A percentile compares a stretch with the other conserved stretches of the same genome.
These are phyloP conservation scores for Gasterosteus aculeatus DNA, from an alignment of 2,113 vertebrate species.

Conservation along the genomic window DNA sequence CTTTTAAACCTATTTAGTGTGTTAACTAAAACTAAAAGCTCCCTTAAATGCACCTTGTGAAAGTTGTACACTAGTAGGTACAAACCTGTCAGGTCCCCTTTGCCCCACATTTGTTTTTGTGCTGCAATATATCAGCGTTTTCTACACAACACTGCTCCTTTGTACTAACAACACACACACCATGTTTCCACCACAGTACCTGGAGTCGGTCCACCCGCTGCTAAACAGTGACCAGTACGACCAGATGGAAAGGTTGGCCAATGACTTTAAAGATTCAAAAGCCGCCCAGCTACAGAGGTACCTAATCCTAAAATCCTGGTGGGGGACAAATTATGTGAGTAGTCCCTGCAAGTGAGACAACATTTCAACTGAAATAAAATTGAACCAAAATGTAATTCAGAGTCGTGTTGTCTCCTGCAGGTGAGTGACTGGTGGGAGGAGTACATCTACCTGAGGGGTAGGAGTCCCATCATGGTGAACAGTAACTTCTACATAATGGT, in stretches of 20 bases:
- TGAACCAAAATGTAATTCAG: background rate
- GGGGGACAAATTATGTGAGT: constrained; percentile 94
- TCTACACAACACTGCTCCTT: background rate
- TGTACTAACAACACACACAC: constrained; percentile 4
- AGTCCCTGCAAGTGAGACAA: background rate
- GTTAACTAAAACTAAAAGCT: background rate
- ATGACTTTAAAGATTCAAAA: constrained; percentile 85
- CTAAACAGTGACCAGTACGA: constrained; percentile 82
- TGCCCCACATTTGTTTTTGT: background rate
- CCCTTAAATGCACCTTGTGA: background rate
- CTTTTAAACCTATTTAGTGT: background rate
- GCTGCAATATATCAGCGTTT: background rate
- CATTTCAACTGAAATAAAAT: background rate
- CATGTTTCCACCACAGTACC: constrained; percentile 82
- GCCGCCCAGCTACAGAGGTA: constrained; percentile 90
- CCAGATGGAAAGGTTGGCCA: constrained; percentile 86
- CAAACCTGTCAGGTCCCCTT: fast-evolving
- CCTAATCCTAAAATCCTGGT: constrained; percentile 93
- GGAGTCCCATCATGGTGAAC: constrained; percentile 94
- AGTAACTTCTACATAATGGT: constrained; percentile 98
- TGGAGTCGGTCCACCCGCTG: constrained; percentile 90
- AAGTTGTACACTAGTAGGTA: background rate
- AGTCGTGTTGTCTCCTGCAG: constrained; percentile 34
- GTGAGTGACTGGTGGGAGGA: constrained; percentile 88
- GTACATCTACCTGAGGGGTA: constrained; percentile 90